Base-by-base conservation (phyloP, 2,888 invertebrate genomes). In the Miltochrista miniata region DNA sequence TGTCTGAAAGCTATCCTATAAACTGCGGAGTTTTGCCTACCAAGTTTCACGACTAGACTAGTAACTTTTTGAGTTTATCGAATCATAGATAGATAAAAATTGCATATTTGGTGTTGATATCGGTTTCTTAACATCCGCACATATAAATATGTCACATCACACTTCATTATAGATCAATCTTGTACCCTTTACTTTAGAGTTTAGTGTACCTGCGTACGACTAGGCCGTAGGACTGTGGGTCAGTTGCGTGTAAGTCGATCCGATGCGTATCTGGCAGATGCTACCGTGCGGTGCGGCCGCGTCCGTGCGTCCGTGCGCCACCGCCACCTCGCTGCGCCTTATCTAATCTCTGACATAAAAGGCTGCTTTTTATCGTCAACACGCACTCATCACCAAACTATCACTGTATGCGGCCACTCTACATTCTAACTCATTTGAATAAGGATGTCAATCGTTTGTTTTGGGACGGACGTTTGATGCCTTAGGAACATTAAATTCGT, bases 321-420 rank as follows among this genome's bases (percentile, higher is more conserved):
- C 62, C 50, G 56, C 14, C 49, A 43, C 48, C 42, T 46, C 39
- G 34, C 57, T 51, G 52, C 36, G 31, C 37, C 41, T 56, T 78
- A 80, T 83, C 84, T 85, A 81, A 84, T 81, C 83, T 69, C 64
- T 56, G 61, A 83, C 80, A 81, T 72, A 70, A 75, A 77, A 73
- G 64, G 59, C 61, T 68, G 70, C 76, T 75, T 64, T 63, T 69
- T 74, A 68, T 68, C 61, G 63, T 60, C 57, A 64, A 64, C 61
- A 45, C 41, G 41, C 18, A 12, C 30, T 13, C 38, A 48, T 41
- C 53, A 37, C 36, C 42, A 48, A n/a, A n/a, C 14, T 12, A 24
- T 24, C 5, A 38, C 39, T 15, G 41, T n/a, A n/a, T 39, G 31
- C 51, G 35, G 15, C 13, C 34, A 2, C 13, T 29, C n/a, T 43